Percentiles rank a stretch among this genome's conserved stretches.
Evolutionary conservation across 2,888 invertebrate genomes (phyloP).

Genomic region (Empis stercorea): DNA sequence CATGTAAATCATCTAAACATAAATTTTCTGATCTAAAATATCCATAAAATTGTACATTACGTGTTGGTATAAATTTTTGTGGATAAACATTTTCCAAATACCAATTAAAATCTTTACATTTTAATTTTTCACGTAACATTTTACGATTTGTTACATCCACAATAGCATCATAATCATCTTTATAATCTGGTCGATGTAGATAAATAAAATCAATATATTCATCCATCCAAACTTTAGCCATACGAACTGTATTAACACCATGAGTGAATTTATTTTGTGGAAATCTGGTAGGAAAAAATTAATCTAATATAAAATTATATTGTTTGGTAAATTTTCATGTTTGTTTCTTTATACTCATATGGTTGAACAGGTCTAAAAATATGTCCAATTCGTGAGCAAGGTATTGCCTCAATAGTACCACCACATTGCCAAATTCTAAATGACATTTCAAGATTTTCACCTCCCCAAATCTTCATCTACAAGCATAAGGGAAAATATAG

Average conservation of each 20-base stretch:
- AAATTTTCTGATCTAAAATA: constrained; percentile 22
- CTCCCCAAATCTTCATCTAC: constrained; percentile 85
- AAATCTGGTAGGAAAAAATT: constrained; percentile 32
- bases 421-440: constrained; percentile 76
- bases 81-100: constrained; percentile 70
- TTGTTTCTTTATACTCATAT: constrained; percentile 42
- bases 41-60: constrained; percentile 62
- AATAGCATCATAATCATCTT: constrained; percentile 52
- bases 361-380: constrained; percentile 86
- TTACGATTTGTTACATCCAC: constrained; percentile 66
- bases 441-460: constrained; percentile 91
- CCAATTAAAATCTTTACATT: constrained; percentile 80
- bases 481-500: not conserved
- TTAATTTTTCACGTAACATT: constrained; percentile 56
- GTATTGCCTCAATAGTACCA: constrained; percentile 75
- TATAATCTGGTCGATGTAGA: constrained; percentile 58
- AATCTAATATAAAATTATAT: not conserved
- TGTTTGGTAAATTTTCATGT: not conserved
- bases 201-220: constrained; percentile 81
- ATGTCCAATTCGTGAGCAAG: constrained; percentile 86
- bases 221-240: constrained; percentile 94
- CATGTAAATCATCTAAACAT: constrained; percentile 73
- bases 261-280: constrained; percentile 77
- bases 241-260: constrained; percentile 81
- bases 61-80: constrained; percentile 73